These are phyloP conservation scores for Hiodon tergisus DNA, from an alignment of 2,113 vertebrate genomes.

Conservation along the genomic window DNA sequence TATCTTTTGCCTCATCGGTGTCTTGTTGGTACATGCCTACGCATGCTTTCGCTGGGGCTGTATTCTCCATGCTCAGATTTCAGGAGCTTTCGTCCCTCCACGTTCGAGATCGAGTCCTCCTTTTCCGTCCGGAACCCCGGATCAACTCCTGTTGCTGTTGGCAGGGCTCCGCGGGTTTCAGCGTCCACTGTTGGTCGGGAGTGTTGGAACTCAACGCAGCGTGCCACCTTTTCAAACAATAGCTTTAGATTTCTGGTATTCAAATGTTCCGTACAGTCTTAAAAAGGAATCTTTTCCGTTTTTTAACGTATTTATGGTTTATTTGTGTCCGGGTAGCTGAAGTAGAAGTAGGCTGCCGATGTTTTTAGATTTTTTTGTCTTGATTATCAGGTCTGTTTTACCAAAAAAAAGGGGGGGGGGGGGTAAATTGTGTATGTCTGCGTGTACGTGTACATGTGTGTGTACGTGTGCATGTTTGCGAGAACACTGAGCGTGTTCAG, in stretches of 20 bases:
- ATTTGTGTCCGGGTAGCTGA: constrained; percentile 9
- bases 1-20: background rate
- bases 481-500: background rate
- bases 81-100: background rate
- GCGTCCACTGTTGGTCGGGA: background rate
- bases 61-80: background rate
- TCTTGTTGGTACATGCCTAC: background rate
- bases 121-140: background rate
- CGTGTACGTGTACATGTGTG: background rate
- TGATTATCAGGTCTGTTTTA: constrained; percentile 1
- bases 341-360: background rate
- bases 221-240: background rate
- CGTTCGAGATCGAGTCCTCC: background rate
- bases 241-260: too few relatives aligned
- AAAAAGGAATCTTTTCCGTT: too few relatives aligned
- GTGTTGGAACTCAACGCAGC: background rate
- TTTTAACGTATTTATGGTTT: too few relatives aligned
- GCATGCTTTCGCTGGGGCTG: background rate
- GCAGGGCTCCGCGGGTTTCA: background rate
- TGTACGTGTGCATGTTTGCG: background rate
- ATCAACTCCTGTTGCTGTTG: background rate
- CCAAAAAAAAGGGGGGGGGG: too few relatives aligned
- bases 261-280: too few relatives aligned
- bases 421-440: background rate
- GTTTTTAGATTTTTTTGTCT: background rate